Conservation (phyloP, 1,140 invertebrate species). For the Scaptodrosophila lebanonensis region DNA sequence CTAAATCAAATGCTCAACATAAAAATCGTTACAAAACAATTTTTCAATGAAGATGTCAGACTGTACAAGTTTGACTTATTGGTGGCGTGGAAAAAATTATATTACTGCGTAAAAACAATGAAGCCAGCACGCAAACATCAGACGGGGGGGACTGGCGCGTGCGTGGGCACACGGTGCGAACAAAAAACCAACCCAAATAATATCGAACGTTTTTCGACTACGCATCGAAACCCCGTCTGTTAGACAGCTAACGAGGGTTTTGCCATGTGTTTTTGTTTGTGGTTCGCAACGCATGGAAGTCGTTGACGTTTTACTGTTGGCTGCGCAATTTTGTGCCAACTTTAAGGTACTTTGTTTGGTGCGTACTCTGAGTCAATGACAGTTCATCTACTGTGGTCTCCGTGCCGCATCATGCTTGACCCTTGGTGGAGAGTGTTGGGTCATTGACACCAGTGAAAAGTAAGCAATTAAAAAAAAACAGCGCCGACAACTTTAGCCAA, state of each 20-base stretch:
- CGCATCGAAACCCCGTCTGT: constrained; percentile 5
- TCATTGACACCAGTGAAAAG: constrained; percentile 25
- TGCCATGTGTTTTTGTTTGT: too few species aligned
- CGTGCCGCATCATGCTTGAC: constrained; percentile 39
- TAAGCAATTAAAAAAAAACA: too few species aligned
- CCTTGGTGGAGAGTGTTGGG: constrained; percentile 35
- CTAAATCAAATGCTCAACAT: too few species aligned
- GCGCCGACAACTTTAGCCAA: too few species aligned
- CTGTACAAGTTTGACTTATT: too few species aligned
- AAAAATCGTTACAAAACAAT: too few species aligned
- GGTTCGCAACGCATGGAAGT: constrained; percentile 34
- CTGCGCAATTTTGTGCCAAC: constrained; percentile 40
- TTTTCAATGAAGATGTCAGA: too few species aligned
- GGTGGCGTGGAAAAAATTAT: constrained; percentile 16
- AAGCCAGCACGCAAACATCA: constrained; percentile 17
- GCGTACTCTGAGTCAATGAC: constrained; percentile 64
- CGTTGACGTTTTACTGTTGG: constrained; percentile 55
- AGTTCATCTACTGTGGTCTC: constrained; percentile 37
- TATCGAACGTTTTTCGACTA: constrained; percentile 48
- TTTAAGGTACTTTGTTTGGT: constrained; percentile 38
- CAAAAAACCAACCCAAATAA: constrained; percentile 59
- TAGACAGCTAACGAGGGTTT: too few species aligned
- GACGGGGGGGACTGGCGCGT: background rate
- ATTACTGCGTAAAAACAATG: constrained; percentile 17
- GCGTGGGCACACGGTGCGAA: too few species aligned